Conservation (phyloP, 2,113 vertebrate species). For the Albula goreensis region DNA sequence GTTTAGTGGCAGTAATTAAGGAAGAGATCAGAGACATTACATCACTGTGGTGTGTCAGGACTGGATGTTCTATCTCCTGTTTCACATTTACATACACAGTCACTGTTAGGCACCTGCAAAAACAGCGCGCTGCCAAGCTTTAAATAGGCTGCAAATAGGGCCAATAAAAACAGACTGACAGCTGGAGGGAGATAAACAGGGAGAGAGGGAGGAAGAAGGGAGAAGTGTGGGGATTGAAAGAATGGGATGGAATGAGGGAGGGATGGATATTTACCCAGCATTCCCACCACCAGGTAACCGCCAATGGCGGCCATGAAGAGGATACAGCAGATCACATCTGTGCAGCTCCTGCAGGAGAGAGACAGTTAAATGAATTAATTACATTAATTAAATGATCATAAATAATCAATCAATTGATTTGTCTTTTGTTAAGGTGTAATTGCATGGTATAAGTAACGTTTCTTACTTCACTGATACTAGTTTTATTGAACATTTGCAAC, state of each 20-base stretch:
- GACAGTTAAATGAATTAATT: not conserved
- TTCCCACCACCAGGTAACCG: conserved; percentile 78
- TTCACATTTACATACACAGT: conserved; percentile 8
- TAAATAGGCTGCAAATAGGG: too few relatives aligned
- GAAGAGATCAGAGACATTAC: not conserved
- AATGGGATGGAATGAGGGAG: not conserved
- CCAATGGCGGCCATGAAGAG: conserved; percentile 78
- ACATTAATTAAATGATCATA: too few relatives aligned
- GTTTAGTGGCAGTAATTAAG: not conserved
- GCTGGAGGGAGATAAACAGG: conserved; percentile 1
- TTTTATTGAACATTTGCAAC: too few relatives aligned
- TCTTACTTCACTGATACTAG: too few relatives aligned
- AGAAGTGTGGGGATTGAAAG: not conserved
- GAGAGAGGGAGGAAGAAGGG: not conserved
- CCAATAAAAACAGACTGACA: conserved; percentile 6
- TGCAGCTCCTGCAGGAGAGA: conserved; percentile 75
- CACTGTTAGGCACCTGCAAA: not conserved
- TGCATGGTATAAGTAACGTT: too few relatives aligned
- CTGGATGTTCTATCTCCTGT: too few relatives aligned
- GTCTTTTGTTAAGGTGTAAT: too few relatives aligned
- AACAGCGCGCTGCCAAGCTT: too few relatives aligned
- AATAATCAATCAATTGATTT: too few relatives aligned
- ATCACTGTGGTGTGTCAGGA: too few relatives aligned
- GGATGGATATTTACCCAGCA: conserved; percentile 72
- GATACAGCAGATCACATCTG: conserved; percentile 82